Percentiles rank a stretch among this genome's conserved stretches.
phyloP scores from a whole-genome alignment of 2,888 invertebrate genomes.

The Agrenia bidenticulata region DNA sequence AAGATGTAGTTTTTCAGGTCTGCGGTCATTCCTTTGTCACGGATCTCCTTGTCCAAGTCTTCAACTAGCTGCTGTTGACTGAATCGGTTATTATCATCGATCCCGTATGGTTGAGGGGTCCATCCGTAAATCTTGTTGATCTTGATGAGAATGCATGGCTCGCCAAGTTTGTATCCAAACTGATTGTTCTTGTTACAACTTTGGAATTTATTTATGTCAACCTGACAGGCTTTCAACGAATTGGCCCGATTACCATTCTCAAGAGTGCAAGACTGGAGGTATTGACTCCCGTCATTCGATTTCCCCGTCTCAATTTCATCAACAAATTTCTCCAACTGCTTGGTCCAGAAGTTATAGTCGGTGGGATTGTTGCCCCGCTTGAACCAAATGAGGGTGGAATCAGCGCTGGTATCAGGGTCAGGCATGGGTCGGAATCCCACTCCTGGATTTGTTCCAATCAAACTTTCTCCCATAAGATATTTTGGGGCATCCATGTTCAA shows the following conservation, averaged over 20 bases:
- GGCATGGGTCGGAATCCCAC: constrained; percentile 97
- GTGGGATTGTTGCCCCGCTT: constrained; percentile 63
- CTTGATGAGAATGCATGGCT: constrained; percentile 95
- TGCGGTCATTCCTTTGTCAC: constrained; percentile 33
- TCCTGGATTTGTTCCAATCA: constrained; percentile 91
- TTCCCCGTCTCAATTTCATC: constrained; percentile 71
- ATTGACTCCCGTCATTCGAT: constrained; percentile 56
- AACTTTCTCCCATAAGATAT: constrained; percentile 81
- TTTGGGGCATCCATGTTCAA: constrained; percentile 81
- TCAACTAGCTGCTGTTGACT: constrained; percentile 54
- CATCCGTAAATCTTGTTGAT: constrained; percentile 85
- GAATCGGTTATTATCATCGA: constrained; percentile 62
- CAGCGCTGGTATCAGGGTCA: constrained; percentile 78
- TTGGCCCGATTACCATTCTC: constrained; percentile 56
- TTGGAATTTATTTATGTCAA: constrained; percentile 70
- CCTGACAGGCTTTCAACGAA: constrained; percentile 64
- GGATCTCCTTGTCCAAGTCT: constrained; percentile 54
- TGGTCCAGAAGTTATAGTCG: constrained; percentile 80
- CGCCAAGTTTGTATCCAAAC: constrained; percentile 83
- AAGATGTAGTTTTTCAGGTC: constrained; percentile 30
- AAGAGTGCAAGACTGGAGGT: constrained; percentile 62
- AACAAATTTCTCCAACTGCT: constrained; percentile 73
- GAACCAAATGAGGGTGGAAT: constrained; percentile 96
- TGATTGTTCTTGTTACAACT: constrained; percentile 75
- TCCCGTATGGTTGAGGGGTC: constrained; percentile 66